A percentile compares a stretch with the other conserved stretches of the same genome.
phyloP scores from a whole-genome alignment of 2,797 vertebrate genomes.

The Eulemur coronatus region DNA sequence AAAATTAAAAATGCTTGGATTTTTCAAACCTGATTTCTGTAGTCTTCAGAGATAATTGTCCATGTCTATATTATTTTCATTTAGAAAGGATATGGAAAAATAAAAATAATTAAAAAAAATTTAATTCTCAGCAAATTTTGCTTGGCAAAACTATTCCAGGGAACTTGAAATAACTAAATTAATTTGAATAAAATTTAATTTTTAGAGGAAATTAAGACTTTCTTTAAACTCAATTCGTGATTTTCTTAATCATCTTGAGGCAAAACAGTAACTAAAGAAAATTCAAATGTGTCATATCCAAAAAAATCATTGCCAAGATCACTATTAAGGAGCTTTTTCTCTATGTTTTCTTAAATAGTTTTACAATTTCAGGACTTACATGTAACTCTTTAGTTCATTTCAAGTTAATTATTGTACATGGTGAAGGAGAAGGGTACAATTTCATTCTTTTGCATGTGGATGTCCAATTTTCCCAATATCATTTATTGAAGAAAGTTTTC shows the following conservation, averaged over 20 bases:
- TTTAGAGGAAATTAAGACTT: not conserved
- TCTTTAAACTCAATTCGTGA: not conserved
- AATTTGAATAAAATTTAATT: not conserved
- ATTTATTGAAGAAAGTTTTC: no score
- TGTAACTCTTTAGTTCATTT: no score
- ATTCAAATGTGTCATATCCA: not conserved
- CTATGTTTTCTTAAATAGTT: no score
- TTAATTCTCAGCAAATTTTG: not conserved
- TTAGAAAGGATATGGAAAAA: not conserved
- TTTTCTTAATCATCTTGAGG: not conserved
- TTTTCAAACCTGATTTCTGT: not conserved
- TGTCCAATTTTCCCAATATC: no score
- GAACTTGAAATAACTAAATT: not conserved
- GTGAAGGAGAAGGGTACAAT: no score
- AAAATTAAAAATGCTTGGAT: not conserved
- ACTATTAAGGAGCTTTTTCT: no score
- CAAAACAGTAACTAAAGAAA: not conserved
- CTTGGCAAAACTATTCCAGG: not conserved
- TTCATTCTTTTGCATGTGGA: no score
- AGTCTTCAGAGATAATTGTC: not conserved
- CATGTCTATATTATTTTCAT: not conserved
- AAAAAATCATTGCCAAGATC: no score
- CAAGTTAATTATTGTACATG: no score
- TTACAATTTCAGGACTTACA: no score
- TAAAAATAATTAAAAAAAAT: not conserved